Evolutionary conservation across 2,888 invertebrate species (phyloP).

Genomic region (Drosophila parthenogenetica): DNA sequence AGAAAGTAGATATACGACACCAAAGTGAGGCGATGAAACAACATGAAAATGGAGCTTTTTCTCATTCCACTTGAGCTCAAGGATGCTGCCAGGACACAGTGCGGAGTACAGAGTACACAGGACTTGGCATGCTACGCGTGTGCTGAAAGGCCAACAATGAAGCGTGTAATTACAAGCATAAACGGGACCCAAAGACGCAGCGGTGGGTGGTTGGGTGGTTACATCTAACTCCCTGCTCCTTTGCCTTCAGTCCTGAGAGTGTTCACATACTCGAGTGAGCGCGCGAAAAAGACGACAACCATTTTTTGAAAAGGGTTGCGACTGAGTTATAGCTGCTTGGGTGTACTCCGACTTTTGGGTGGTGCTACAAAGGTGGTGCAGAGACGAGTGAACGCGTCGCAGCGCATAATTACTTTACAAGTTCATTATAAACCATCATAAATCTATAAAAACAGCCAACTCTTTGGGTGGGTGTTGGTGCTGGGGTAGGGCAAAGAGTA

Average conservation of each 20-base stretch:
- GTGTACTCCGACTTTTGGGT: not conserved
- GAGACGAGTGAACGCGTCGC: constrained; percentile 58
- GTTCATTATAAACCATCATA: constrained; percentile 85
- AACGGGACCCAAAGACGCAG: constrained; percentile 66
- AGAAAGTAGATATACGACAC: constrained; percentile 82
- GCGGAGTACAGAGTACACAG: not conserved
- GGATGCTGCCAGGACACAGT: constrained; percentile 32
- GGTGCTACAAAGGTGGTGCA: constrained; percentile 48
- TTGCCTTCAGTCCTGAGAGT: constrained; percentile 57
- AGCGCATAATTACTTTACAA: constrained; percentile 85
- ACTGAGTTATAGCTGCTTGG: constrained; percentile 57
- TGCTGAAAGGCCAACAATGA: constrained; percentile 81
- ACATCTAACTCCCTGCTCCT: constrained; percentile 15
- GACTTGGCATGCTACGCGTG: constrained; percentile 22
- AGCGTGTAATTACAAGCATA: constrained; percentile 85
- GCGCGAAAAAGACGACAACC: constrained; percentile 61
- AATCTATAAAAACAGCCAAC: constrained; percentile 76
- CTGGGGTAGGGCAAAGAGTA: not conserved
- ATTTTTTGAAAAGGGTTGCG: constrained; percentile 78
- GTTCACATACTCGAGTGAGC: constrained; percentile 54
- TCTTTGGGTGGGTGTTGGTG: not conserved
- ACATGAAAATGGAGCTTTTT: constrained; percentile 72
- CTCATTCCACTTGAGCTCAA: constrained; percentile 25
- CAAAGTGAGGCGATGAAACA: constrained; percentile 81
- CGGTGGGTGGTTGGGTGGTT: constrained; percentile 45